These are phyloP conservation scores for Coccyzus lansbergi DNA, from an alignment of 2,797 vertebrate genomes.

Conservation along the genomic window DNA sequence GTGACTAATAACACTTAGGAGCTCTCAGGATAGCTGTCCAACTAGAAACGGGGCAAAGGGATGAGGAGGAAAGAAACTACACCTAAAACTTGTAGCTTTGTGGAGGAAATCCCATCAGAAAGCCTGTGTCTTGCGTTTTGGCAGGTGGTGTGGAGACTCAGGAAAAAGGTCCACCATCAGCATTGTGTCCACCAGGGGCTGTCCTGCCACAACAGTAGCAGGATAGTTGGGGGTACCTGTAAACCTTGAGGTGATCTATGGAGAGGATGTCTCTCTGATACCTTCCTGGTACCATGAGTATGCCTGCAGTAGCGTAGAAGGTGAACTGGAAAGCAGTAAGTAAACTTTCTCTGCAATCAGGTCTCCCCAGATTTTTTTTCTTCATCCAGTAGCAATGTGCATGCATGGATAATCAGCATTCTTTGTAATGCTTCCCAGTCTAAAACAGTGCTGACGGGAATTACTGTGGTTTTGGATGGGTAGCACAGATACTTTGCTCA, in stretches of 20 bases:
- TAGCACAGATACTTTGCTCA: neutral
- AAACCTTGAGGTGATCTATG: neutral
- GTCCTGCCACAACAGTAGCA: neutral
- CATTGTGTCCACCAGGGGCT: neutral
- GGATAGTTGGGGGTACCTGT: rapidly evolving
- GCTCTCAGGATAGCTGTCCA: rapidly evolving
- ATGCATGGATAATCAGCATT: rapidly evolving
- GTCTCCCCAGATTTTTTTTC: neutral
- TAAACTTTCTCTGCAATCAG: neutral
- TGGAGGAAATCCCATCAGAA: neutral
- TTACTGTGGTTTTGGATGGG: neutral
- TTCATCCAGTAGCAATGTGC: neutral
- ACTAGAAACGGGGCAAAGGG: neutral
- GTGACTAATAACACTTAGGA: neutral
- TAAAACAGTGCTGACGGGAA: rapidly evolving
- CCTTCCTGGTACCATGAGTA: neutral
- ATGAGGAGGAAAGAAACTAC: neutral
- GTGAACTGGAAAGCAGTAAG: neutral
- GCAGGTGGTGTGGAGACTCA: rapidly evolving
- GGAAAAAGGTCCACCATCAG: rapidly evolving
- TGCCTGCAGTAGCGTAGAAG: neutral
- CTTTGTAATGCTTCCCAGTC: neutral
- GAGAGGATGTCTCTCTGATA: neutral
- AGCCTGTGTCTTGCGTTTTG: neutral
- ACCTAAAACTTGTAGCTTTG: neutral